Percentiles rank a stretch among this genome's conserved stretches.
Conservation (phyloP, 2,888 invertebrate genomes). For the Petrophora chlorosata region DNA sequence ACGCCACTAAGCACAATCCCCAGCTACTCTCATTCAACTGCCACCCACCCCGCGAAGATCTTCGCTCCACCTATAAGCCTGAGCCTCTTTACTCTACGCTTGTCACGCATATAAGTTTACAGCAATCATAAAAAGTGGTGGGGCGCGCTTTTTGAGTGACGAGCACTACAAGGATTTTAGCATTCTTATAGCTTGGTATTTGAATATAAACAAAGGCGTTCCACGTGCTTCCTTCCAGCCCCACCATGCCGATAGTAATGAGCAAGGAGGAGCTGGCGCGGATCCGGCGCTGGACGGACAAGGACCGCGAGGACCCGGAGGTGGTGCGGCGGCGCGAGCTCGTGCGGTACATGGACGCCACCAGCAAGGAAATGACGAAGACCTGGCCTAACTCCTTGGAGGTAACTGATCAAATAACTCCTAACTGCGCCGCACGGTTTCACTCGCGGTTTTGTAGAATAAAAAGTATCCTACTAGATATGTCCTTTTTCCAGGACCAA, state of each 20-base stretch:
- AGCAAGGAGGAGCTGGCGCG: constrained; percentile 62
- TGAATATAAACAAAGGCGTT: neutral
- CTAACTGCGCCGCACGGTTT: no score
- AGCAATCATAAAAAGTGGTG: neutral
- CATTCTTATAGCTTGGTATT: neutral
- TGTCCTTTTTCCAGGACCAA: no score
- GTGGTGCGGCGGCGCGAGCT: constrained; percentile 36
- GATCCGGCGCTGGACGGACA: constrained; percentile 58
- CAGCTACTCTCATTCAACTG: no score
- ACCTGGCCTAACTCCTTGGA: constrained; percentile 75
- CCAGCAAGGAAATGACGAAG: constrained; percentile 67
- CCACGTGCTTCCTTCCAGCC: no score
- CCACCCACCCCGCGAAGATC: no score
- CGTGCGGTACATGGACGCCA: constrained; percentile 46
- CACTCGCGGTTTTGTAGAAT: no score
- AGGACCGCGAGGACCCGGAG: constrained; percentile 59
- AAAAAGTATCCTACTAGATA: no score
- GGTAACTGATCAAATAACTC: no score
- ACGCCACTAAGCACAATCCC: no score
- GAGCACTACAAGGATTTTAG: neutral
- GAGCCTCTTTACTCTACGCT: no score
- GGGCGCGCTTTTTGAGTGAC: neutral
- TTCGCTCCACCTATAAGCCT: no score
- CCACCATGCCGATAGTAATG: constrained; percentile 62
- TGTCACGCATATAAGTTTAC: neutral